Conservation (phyloP, 2,113 vertebrate genomes). For the Macroglossus sobrinus region DNA sequence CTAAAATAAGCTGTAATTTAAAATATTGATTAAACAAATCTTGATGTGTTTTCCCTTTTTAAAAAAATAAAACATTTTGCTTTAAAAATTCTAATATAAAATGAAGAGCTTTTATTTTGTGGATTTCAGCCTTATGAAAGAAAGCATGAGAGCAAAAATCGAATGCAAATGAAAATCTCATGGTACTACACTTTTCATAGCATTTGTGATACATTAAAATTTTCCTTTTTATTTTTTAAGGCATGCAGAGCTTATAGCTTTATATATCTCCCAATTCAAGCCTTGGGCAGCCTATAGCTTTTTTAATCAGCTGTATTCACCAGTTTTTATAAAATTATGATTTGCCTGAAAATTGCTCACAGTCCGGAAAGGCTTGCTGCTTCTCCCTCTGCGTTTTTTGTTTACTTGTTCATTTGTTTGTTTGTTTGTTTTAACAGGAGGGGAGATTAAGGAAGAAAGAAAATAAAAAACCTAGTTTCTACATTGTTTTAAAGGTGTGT, state of each 20-base stretch:
- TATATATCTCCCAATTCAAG: conserved; percentile 48
- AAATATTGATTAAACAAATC: conserved; percentile 31
- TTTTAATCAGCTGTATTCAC: conserved; percentile 57
- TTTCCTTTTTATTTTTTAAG: conserved; percentile 56
- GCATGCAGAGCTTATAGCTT: conserved; percentile 47
- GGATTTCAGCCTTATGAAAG: neutral
- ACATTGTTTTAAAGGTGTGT: neutral
- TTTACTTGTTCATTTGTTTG: neutral
- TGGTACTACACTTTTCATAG: neutral
- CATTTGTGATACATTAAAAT: conserved; percentile 16
- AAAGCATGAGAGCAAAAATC: neutral
- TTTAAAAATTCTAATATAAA: conserved; percentile 31
- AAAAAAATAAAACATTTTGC: neutral
- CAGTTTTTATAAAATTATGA: conserved; percentile 58
- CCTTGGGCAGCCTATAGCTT: conserved; percentile 54
- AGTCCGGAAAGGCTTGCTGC: neutral
- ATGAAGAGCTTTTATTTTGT: conserved; percentile 14
- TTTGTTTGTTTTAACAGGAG: neutral
- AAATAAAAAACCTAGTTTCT: conserved; percentile 15
- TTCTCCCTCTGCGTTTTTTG: neutral
- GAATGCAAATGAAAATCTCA: conserved; percentile 45
- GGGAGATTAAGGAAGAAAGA: neutral
- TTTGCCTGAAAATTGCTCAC: conserved; percentile 66
- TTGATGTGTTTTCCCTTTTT: neutral
- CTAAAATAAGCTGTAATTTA: conserved; percentile 10